Conservation (phyloP, 2,888 invertebrate genomes). For the Adelognathus sp. region DNA sequence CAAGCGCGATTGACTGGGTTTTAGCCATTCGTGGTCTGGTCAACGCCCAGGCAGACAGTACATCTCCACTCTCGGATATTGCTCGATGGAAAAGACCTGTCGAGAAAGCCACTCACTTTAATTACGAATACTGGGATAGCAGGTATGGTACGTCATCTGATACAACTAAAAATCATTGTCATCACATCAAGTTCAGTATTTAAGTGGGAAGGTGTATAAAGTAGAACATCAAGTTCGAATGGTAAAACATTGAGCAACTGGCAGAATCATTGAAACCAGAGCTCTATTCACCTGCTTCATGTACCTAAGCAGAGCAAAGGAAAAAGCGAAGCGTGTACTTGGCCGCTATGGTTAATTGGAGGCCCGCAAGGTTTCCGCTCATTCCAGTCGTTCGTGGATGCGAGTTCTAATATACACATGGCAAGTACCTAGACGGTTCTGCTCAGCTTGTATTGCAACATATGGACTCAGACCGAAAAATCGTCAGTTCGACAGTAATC, state of each 20-base stretch:
- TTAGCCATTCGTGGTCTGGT: constrained; percentile 84
- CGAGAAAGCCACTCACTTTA: background rate
- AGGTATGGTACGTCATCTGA: background rate
- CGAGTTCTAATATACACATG: too few relatives aligned
- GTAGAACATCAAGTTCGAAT: background rate
- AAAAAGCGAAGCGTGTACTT: too few relatives aligned
- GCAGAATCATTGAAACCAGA: too few relatives aligned
- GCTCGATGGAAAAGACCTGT: constrained; percentile 87
- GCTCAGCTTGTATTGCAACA: too few relatives aligned
- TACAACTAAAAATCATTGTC: background rate
- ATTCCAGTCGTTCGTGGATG: too few relatives aligned
- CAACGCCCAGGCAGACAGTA: constrained; percentile 86
- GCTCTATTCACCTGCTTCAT: too few relatives aligned
- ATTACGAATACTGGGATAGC: background rate
- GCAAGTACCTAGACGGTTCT: too few relatives aligned
- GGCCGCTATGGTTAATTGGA: too few relatives aligned
- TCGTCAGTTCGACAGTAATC: background rate
- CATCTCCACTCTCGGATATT: constrained; percentile 89
- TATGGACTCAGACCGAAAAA: too few relatives aligned
- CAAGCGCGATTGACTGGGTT: constrained; percentile 84
- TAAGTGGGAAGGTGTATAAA: too few relatives aligned
- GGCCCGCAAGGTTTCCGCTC: too few relatives aligned
- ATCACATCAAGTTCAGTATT: background rate
- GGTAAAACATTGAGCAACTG: background rate
- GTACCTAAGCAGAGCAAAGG: too few relatives aligned